phyloP scores from a whole-genome alignment of 2,888 invertebrate species.

The Acanthoscelides obtectus region DNA sequence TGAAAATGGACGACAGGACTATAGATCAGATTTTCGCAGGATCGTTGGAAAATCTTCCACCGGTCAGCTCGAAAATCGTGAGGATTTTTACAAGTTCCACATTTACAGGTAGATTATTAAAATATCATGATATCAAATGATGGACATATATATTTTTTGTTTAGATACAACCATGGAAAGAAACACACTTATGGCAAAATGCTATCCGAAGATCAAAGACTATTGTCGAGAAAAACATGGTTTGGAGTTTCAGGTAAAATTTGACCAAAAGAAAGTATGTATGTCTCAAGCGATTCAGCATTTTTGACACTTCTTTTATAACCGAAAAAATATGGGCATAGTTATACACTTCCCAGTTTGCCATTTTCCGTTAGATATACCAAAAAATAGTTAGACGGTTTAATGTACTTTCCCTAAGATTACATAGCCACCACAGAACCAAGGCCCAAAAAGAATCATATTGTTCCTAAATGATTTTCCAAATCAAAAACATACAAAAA shows the following conservation, averaged over 20 bases:
- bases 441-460: too few species aligned
- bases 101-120: conserved; percentile 74
- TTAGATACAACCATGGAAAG: conserved; percentile 95
- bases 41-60: conserved; percentile 80
- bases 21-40: conserved; percentile 89
- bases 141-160: conserved; percentile 20
- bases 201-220: conserved; percentile 94
- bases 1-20: conserved; percentile 79
- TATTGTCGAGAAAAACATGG: conserved; percentile 97
- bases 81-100: conserved; percentile 98
- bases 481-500: too few species aligned
- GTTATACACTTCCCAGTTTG: too few species aligned
- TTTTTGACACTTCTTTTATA: too few species aligned
- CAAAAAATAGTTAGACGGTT: too few species aligned
- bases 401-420: too few species aligned
- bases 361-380: too few species aligned
- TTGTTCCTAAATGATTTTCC: too few species aligned
- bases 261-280: too few species aligned
- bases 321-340: too few species aligned
- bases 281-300: too few species aligned
- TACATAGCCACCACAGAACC: too few species aligned
- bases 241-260: conserved; percentile 89
- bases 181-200: conserved; percentile 96
- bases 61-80: conserved; percentile 96
- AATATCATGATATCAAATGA: neutral